phyloP scores from a whole-genome alignment of 2,797 vertebrate species.

The Melopsittacus undulatus region DNA sequence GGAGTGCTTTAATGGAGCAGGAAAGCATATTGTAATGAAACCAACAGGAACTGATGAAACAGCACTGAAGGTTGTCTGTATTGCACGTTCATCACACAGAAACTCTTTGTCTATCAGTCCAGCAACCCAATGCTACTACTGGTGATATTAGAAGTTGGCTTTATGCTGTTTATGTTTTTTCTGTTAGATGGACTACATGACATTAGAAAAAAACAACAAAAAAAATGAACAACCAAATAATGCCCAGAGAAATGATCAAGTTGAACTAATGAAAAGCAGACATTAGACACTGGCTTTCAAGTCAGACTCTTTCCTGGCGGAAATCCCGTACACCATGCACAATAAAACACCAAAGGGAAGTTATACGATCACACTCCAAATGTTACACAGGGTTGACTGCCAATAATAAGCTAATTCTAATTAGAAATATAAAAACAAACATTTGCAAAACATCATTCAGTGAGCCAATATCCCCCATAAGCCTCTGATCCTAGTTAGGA shows the following conservation, averaged over 20 bases:
- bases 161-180: not conserved
- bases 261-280: not conserved
- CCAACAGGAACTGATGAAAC: not conserved
- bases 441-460: not conserved
- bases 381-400: not conserved
- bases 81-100: not conserved
- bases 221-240: not conserved
- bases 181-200: not conserved
- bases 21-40: not conserved
- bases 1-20: not conserved
- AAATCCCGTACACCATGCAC: not conserved
- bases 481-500: not conserved
- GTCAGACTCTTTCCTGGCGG: not conserved
- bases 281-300: not conserved
- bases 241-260: not conserved
- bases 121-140: not conserved
- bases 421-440: slow-evolving; percentile 35
- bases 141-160: not conserved
- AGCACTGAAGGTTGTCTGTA: not conserved
- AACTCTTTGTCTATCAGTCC: not conserved
- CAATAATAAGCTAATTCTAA: slow-evolving; percentile 33
- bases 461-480: not conserved
- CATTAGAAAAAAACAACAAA: not conserved
- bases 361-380: not conserved
- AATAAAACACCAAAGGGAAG: slow-evolving; percentile 12